Base-by-base conservation (phyloP, 2,888 invertebrate genomes). In the Azorinus chamasolen region DNA sequence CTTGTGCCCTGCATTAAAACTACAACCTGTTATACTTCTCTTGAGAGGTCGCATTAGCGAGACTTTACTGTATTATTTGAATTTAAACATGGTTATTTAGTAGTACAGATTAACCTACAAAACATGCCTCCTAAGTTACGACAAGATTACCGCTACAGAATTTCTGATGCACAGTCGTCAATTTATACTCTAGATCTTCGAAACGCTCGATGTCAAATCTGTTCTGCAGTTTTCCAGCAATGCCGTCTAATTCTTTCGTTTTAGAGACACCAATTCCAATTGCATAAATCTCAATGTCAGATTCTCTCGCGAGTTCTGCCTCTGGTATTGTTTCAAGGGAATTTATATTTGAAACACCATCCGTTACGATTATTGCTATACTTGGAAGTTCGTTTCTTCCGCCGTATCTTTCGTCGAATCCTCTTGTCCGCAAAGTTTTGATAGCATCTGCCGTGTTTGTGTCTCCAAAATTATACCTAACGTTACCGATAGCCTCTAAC, bases 361-460 rank as follows among this genome's bases (percentile, higher is more conserved):
- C 91, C 14, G 91, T 90, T 41, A 91, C 73, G 50, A 91, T 68
- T 53, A 91, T 82, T 16, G 83, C 88, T 69, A 89, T 75, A 74
- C 90, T 90, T 20, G 82, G 83, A 4, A 85, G 83, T 25, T 75
- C 76, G 0, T 79, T 63, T 37, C 90, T 71, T 75, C 91, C 91
- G 12, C 91, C 91, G 39, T 84, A 85, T 20, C 43, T 64, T 20
- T 51, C 12, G 16, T 76, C 79, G 70, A 88, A 91, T 83, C 89
- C 85, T 50, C 81, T 65, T 22, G 72, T 73, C 16, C 88, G 72
- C 82, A 88, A 84, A 20, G 80, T 72, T 10, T 83, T 70, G n/a
- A 91, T 66, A 20, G 87, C 90, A 55, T 83, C 87, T 3, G 90
- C 91, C 8, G 90, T 91, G 76, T 91, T 88, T 12, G 91, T 91